Conservation (phyloP, 2,113 vertebrate species). For the Corvus hawaiiensis region DNA sequence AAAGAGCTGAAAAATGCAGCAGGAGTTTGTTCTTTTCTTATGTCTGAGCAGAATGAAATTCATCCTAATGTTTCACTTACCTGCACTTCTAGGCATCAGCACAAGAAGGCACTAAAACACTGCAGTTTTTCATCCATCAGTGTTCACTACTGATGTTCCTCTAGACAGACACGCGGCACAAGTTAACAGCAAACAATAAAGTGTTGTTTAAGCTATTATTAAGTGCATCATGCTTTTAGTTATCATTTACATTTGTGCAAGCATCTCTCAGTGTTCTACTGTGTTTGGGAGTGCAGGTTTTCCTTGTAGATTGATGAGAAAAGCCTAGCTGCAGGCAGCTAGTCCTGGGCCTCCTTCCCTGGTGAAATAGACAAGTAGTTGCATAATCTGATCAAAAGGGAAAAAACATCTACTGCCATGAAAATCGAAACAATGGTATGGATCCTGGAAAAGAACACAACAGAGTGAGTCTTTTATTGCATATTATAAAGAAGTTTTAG, state of each 20-base stretch:
- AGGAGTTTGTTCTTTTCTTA: not conserved
- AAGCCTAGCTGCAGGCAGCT: not conserved
- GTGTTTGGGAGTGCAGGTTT: not conserved
- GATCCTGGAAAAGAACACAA: not conserved
- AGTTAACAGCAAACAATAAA: not conserved
- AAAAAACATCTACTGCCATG: not conserved
- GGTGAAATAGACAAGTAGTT: not conserved
- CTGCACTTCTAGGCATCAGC: conserved; percentile 66
- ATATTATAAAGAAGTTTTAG: not conserved
- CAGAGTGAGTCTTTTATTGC: not conserved
- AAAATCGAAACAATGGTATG: not conserved
- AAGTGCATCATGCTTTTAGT: not conserved
- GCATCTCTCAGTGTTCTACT: not conserved
- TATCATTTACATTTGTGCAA: not conserved
- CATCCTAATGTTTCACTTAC: not conserved
- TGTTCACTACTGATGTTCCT: not conserved
- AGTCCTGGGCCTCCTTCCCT: not conserved
- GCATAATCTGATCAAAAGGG: not conserved
- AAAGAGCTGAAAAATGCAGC: not conserved
- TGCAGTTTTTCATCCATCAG: conserved; percentile 12
- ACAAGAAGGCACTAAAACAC: conserved; percentile 78
- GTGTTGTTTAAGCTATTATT: not conserved
- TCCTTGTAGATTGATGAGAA: not conserved
- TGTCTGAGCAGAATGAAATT: not conserved
- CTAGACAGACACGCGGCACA: not conserved